phyloP scores from a whole-genome alignment of 2,797 vertebrate species.

The Onychomys torridus region DNA sequence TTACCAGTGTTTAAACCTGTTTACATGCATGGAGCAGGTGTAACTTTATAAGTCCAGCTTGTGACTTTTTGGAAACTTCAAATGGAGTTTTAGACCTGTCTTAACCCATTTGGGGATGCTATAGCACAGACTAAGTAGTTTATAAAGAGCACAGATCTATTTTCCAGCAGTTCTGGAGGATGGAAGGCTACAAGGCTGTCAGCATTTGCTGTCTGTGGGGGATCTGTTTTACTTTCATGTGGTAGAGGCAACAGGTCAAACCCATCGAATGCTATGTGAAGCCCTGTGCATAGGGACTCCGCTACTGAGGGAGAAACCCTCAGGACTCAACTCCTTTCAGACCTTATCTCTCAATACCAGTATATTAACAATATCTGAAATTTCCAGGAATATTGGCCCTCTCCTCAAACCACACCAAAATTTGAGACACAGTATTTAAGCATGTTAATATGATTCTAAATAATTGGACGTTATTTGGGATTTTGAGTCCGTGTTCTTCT shows the following conservation, averaged over 20 bases:
- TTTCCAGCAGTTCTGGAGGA: background rate
- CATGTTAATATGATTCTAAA: background rate
- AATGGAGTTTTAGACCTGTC: background rate
- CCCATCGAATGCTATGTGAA: background rate
- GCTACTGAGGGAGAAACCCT: background rate
- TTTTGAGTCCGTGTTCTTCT: background rate
- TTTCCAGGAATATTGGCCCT: background rate
- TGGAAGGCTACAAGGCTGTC: background rate
- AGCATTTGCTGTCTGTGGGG: background rate
- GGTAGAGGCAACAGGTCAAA: background rate
- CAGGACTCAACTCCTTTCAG: background rate
- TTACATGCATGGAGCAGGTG: background rate
- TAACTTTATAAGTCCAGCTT: background rate
- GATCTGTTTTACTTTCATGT: background rate
- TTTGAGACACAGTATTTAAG: conserved; percentile 18
- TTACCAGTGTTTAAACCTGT: background rate
- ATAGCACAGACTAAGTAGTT: background rate
- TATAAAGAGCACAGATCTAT: background rate
- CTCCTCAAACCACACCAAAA: background rate
- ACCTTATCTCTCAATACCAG: background rate
- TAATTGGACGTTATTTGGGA: background rate
- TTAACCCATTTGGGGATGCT: background rate
- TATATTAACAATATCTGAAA: background rate
- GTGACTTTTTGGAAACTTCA: conserved; percentile 24
- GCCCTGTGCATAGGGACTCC: background rate